phyloP scores from a whole-genome alignment of 2,888 invertebrate species.

The Byasa hedistus region DNA sequence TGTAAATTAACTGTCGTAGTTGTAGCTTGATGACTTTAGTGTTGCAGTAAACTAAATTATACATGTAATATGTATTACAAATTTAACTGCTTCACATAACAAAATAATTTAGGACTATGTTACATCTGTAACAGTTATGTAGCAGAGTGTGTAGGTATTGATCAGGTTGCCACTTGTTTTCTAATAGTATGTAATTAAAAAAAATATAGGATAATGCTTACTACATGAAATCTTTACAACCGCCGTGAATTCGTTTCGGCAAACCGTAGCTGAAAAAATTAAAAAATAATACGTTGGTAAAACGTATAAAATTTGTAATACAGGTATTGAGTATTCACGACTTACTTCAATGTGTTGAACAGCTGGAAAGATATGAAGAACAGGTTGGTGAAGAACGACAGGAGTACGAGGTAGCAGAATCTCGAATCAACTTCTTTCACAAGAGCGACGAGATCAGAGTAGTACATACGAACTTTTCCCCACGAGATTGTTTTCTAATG shows the following conservation, averaged over 20 bases:
- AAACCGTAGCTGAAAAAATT: conserved; percentile 15
- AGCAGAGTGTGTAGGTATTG: too few relatives aligned
- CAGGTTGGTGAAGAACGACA: conserved; percentile 76
- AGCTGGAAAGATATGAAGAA: conserved; percentile 86
- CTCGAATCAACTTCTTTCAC: conserved; percentile 81
- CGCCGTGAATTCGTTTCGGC: background rate
- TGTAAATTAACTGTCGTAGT: too few relatives aligned
- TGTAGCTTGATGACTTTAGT: too few relatives aligned
- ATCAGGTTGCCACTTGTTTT: too few relatives aligned
- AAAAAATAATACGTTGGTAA: background rate
- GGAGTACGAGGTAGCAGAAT: conserved; percentile 46
- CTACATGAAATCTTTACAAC: conserved; percentile 3
- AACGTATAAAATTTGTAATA: background rate
- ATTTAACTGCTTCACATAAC: too few relatives aligned
- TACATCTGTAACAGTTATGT: too few relatives aligned
- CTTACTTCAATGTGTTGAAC: conserved; percentile 83
- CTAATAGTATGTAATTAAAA: too few relatives aligned
- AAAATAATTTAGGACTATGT: too few relatives aligned
- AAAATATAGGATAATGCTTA: conserved; percentile 1
- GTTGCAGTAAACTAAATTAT: too few relatives aligned
- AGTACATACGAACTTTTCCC: conserved; percentile 41
- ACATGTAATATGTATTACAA: too few relatives aligned
- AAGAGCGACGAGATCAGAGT: conserved; percentile 57
- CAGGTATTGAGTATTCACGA: background rate
- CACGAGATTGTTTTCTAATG: conserved; percentile 44